A percentile compares a stretch with the other conserved stretches of the same genome.
phyloP scores from a whole-genome alignment of 2,113 vertebrate species.

The Regulus satrapa region DNA sequence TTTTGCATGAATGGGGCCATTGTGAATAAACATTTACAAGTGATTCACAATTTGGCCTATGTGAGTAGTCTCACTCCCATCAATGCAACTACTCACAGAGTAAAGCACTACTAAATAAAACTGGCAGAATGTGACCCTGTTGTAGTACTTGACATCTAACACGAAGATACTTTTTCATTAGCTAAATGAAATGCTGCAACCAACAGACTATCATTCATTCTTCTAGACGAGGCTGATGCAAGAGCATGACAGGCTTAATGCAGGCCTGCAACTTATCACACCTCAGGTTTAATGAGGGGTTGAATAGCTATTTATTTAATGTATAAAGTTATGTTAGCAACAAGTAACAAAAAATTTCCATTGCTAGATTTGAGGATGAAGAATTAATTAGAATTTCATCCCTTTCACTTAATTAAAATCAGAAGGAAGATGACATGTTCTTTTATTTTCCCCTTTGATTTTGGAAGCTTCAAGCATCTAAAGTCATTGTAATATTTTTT shows the following conservation, averaged over 20 bases:
- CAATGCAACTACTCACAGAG: constrained; percentile 30
- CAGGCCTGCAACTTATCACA: constrained; percentile 63
- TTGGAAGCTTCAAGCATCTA: not conserved
- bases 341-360: not conserved
- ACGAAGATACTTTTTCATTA: constrained; percentile 54
- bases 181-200: not conserved
- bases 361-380: not conserved
- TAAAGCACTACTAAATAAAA: constrained; percentile 45
- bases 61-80: constrained; percentile 2
- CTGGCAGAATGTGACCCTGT: constrained; percentile 60
- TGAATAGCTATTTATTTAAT: constrained; percentile 52
- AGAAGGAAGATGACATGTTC: not conserved
- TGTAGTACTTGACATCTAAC: constrained; percentile 61
- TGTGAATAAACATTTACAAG: constrained; percentile 54
- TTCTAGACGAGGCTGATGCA: constrained; percentile 28
- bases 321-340: not conserved
- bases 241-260: constrained; percentile 52
- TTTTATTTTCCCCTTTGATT: not conserved
- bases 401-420: constrained; percentile 11
- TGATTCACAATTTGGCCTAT: constrained; percentile 52
- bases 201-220: constrained; percentile 35
- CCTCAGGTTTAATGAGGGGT: constrained; percentile 32
- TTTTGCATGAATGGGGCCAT: constrained; percentile 50
- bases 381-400: not conserved
- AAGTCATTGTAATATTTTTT: not conserved